Base-by-base conservation (phyloP, 30 jellyfish, hydroid and myxozoan species). In the Turritopsis dohrnii region DNA sequence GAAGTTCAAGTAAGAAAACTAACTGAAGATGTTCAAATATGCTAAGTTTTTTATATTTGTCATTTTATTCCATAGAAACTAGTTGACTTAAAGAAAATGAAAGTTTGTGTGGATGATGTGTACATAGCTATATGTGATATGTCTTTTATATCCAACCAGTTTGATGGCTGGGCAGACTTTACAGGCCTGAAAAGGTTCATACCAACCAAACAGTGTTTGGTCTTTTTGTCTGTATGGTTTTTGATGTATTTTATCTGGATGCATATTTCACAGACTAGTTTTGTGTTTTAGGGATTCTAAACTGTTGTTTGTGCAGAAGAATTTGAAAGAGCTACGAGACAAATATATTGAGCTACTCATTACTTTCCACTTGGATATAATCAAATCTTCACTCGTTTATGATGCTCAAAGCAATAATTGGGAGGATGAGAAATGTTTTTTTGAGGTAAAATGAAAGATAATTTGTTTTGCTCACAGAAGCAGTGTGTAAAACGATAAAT, bases 341-440 rank as follows among this genome's bases (percentile, higher is more conserved):
- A 27, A 53, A 41, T 1, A 26, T 16, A 27, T 53, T 29, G 41
- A 53, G 26, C 22, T 21, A 26, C 66, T 90, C 1, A 90, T 84
- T 75, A 54, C 83, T 69, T 86, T 84, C 75, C 97, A 90, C 60
- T 69, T 90, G 65, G 72, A 73, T 17, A 52, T 75, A 8, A 7
- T 90, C 52, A 84, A 81, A 28, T 72, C 87, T 9, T 72, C 92
- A n/a, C 69, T 90, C 1, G 83, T 90, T 16, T 75, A 53, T 72
- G 96, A 90, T 66, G 88, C 84, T 29, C 92, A 83, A 52, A 65
- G 92, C 53, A 82, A 73, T 81, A 87, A 90, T 79, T 90, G 97
- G 97, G 26, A 71, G 20, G 94, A 86, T 54, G 84, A 83, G 65
- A 87, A 83, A 21, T 75, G 85, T 4, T 87, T 90, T 83, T 84